Evolutionary conservation across 2,113 vertebrate genomes (phyloP).

Genomic region (Pao palembangensis): DNA sequence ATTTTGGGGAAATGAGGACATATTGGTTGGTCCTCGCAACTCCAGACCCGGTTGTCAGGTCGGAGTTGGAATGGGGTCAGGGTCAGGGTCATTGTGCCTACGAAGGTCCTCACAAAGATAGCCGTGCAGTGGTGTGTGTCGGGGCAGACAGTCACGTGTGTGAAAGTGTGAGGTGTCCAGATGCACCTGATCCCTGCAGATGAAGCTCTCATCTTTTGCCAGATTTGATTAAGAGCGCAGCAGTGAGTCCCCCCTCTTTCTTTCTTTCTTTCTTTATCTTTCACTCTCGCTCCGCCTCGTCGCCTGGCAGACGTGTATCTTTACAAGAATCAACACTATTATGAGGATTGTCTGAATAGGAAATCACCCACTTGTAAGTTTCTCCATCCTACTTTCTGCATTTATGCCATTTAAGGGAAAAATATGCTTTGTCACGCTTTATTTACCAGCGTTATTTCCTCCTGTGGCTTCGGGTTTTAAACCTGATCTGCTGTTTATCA

Average conservation of each 20-base stretch:
- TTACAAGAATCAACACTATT: background rate
- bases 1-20: too few species aligned
- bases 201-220: constrained; percentile 35
- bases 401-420: too few species aligned
- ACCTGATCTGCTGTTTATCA: too few species aligned
- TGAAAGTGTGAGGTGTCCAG: constrained; percentile 17
- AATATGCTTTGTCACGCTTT: background rate
- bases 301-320: background rate
- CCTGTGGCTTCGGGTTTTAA: background rate
- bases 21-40: too few species aligned
- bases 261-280: background rate
- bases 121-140: too few species aligned
- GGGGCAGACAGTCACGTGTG: background rate
- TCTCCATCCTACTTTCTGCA: too few species aligned
- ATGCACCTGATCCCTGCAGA: constrained; percentile 43
- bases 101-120: too few species aligned
- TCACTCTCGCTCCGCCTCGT: background rate
- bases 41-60: too few species aligned
- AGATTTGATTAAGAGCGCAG: constrained; percentile 38
- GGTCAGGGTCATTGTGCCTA: background rate
- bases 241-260: background rate
- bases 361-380: too few species aligned
- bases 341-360: too few species aligned
- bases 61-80: too few species aligned
- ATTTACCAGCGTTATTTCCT: background rate